These are phyloP conservation scores for Scolopax mira DNA, from an alignment of 2,113 vertebrate species.

Conservation along the genomic window DNA sequence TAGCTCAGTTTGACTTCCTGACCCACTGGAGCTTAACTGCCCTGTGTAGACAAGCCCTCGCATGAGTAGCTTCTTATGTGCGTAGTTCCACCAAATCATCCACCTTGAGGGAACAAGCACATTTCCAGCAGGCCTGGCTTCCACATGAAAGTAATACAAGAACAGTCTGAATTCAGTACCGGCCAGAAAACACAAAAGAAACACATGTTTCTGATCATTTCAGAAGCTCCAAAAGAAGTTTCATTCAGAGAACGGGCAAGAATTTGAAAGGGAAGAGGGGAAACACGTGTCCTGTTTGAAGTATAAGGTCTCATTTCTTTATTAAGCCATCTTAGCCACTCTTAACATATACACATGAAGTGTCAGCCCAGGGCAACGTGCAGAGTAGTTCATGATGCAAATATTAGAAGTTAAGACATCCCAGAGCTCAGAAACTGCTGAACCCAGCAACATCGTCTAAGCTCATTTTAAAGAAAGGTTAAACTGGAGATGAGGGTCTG, in stretches of 20 bases:
- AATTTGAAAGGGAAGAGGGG: background rate
- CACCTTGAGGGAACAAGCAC: slow-evolving; percentile 15
- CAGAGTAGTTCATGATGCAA: background rate
- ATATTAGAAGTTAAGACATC: background rate
- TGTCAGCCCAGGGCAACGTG: background rate
- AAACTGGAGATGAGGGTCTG: background rate
- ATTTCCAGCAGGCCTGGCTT: slow-evolving; percentile 30
- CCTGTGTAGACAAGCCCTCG: background rate
- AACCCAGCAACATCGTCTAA: background rate
- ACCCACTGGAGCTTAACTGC: background rate
- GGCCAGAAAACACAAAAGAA: slow-evolving; percentile 11
- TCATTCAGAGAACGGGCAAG: background rate
- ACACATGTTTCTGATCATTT: slow-evolving; percentile 44
- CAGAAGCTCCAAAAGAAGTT: slow-evolving; percentile 40
- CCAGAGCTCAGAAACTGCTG: slow-evolving; percentile 4
- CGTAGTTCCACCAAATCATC: background rate
- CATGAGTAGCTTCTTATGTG: background rate
- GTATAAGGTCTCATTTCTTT: slow-evolving; percentile 15
- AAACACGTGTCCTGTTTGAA: slow-evolving; percentile 25
- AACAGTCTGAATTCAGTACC: background rate
- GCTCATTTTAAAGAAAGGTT: background rate
- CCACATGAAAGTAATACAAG: slow-evolving; percentile 17
- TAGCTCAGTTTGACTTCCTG: background rate
- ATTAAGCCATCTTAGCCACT: slow-evolving; percentile 17
- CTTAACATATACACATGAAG: background rate